These are phyloP conservation scores for Piprites chloris DNA, from an alignment of 2,113 vertebrate species.

Conservation along the genomic window DNA sequence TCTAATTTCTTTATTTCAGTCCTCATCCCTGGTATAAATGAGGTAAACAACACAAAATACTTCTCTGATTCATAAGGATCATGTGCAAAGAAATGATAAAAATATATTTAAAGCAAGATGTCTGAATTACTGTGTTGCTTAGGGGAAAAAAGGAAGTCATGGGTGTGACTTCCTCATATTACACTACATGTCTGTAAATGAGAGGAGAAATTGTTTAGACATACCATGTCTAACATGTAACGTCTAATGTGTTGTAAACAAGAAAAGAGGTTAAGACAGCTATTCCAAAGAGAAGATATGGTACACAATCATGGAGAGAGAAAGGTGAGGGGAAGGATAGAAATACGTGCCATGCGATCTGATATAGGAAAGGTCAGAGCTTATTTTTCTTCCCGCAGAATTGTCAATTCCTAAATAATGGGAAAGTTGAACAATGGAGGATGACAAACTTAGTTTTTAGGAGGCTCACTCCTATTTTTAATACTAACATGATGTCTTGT, in stretches of 20 bases:
- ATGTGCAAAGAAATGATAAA: not conserved
- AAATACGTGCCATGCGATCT: not conserved
- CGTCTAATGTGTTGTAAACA: not conserved
- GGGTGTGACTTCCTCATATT: not conserved
- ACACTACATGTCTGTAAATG: not conserved
- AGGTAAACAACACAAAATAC: not conserved
- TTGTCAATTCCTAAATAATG: not conserved
- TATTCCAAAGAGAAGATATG: not conserved
- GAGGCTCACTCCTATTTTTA: not conserved
- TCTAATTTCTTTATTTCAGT: not conserved
- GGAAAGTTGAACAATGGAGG: not conserved
- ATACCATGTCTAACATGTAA: not conserved
- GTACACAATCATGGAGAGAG: not conserved
- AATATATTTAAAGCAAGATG: not conserved
- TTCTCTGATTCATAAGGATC: not conserved
- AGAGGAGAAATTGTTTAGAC: not conserved
- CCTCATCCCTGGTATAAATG: not conserved
- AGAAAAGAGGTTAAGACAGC: not conserved
- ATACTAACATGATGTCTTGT: not conserved
- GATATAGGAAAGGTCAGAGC: not conserved
- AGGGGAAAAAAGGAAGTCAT: not conserved
- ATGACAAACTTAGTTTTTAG: not conserved
- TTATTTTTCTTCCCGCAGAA: not conserved
- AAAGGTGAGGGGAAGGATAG: not conserved
- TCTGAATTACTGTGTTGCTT: not conserved